These are phyloP conservation scores for Margarornis squamiger DNA, from an alignment of 2,797 vertebrate genomes.

Conservation along the genomic window DNA sequence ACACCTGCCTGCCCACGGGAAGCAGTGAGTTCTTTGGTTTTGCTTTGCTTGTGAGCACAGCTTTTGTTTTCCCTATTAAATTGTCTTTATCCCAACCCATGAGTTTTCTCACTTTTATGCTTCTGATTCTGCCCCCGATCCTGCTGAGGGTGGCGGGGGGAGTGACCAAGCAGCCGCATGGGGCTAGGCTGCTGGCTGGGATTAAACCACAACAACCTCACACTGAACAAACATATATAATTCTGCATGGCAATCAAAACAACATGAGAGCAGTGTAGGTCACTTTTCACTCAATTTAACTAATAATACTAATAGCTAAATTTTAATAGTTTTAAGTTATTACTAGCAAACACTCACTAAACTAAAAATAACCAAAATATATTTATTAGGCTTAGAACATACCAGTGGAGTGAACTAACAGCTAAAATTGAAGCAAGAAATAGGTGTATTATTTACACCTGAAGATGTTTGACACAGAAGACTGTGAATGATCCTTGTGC, in stretches of 20 bases:
- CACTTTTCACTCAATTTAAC: neutral
- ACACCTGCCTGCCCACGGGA: neutral
- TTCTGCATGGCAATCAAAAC: neutral
- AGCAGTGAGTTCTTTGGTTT: neutral
- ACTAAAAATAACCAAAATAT: neutral
- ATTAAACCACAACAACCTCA: accelerated
- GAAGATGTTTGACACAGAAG: neutral
- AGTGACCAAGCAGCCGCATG: neutral
- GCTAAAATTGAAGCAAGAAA: neutral
- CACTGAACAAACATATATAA: accelerated
- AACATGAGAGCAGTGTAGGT: neutral
- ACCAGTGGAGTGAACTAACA: neutral
- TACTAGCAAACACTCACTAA: neutral
- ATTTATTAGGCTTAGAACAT: neutral
- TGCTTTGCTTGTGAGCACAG: neutral
- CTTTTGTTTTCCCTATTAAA: neutral
- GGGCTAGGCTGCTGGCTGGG: neutral
- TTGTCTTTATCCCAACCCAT: neutral
- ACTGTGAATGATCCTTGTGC: neutral
- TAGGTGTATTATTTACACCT: neutral
- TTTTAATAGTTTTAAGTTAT: neutral
- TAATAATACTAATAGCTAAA: neutral
- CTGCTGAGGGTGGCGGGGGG: no score
- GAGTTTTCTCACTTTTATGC: neutral
- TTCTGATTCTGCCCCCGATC: neutral